phyloP scores from a whole-genome alignment of 2,888 invertebrate genomes.

The Elysia crispata region DNA sequence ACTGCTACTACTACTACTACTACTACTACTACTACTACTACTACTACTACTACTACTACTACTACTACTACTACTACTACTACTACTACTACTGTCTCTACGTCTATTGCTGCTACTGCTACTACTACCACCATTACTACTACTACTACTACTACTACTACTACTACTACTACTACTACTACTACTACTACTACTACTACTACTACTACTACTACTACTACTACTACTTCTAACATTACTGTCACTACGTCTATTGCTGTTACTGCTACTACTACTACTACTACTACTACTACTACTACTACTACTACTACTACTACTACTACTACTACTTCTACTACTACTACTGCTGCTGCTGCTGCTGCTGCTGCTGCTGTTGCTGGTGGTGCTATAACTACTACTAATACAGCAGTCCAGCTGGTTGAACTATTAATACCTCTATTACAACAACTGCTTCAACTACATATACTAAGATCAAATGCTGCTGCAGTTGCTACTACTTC shows the following conservation, averaged over 20 bases:
- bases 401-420: too few relatives aligned
- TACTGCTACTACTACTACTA: too few relatives aligned
- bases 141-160: constrained; percentile 4
- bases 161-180: constrained; percentile 9
- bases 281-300: too few relatives aligned
- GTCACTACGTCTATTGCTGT: too few relatives aligned
- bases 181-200: constrained; percentile 9
- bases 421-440: too few relatives aligned
- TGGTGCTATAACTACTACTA: too few relatives aligned
- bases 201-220: constrained; percentile 9
- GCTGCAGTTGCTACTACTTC: constrained; percentile 1
- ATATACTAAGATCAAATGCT: too few relatives aligned
- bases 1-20: constrained; percentile 1
- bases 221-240: too few relatives aligned
- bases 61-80: constrained; percentile 9
- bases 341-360: constrained; percentile 9
- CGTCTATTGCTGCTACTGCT: neutral
- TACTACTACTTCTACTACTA: neutral
- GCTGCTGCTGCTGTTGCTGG: constrained; percentile 9
- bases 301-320: too few relatives aligned
- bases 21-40: constrained; percentile 4
- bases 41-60: constrained; percentile 9
- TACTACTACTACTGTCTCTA: constrained; percentile 9
- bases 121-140: neutral
- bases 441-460: too few relatives aligned